A percentile compares a stretch with the other conserved stretches of the same genome.
Conservation (phyloP, 2,888 invertebrate species). For the Dorcus parallelipipedus region DNA sequence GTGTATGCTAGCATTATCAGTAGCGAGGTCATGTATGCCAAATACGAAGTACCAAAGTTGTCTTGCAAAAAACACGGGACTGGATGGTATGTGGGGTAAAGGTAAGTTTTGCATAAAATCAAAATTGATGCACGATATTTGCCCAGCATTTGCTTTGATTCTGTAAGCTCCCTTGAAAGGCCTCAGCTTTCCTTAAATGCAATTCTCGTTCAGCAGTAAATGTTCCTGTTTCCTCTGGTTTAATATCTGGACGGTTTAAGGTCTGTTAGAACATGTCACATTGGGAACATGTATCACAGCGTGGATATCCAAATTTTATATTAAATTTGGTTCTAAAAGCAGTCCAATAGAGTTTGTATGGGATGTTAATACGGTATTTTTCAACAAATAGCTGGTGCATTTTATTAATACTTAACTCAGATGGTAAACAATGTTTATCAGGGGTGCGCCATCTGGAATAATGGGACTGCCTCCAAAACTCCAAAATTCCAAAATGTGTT, state of each 20-base stretch:
- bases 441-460: neutral
- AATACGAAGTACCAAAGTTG: no score
- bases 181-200: neutral
- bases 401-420: neutral
- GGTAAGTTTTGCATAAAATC: no score
- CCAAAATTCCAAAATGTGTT: neutral
- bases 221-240: neutral
- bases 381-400: neutral
- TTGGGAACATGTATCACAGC: neutral
- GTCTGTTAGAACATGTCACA: neutral
- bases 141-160: no score
- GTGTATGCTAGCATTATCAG: no score
- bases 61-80: no score
- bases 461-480: neutral
- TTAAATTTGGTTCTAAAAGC: neutral
- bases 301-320: conserved; percentile 2
- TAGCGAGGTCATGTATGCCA: no score
- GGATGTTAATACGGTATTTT: neutral
- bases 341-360: neutral
- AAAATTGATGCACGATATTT: no score
- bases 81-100: no score
- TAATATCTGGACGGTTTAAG: neutral
- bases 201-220: neutral
- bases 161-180: neutral
- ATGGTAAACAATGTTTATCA: neutral